Evolutionary conservation across 1,140 invertebrate species (phyloP), one percentile per base, ranked within the genome.

Genomic region (Drosophila miranda): DNA sequence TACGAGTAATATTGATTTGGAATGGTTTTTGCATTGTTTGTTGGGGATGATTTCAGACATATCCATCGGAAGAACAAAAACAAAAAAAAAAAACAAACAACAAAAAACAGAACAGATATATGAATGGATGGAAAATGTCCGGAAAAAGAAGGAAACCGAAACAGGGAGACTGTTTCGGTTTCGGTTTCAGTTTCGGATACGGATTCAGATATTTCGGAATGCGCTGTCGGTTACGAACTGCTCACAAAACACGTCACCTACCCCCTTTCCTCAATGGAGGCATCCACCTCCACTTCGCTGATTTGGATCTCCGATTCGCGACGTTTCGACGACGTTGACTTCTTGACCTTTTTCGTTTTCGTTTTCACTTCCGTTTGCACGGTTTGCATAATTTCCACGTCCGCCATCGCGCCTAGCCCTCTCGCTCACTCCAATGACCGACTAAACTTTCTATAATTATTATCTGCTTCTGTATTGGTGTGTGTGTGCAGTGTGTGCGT

Each of bases 281-380:
- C 94, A 88, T 96, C 95, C 90, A 96, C 92, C 90, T 95, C 95
- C 90, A 96, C 92, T 89, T 96, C 95, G 77, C 95, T 96, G 92
- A 96, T 95, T 91, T 94, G 95, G 90, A 96, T 94, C 91, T 96
- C 95, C 75, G 94, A 94, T 90, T 96, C 95, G 91, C 95, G 93
- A 89, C 95, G 94, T 90, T 95, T 96, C 64, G 94, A 95, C 78
- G 94, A 94, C 63, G 94, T 95, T 79, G 94, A 94, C 92, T 97
- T 97, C 93, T 96, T 97, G 92, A 96, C 95, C 94, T 97, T 97
- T 92, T 95, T 95, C 91, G 95, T 95, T 88, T 94, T 93, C 92
- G n/a, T n/a, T n/a, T 96, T 96, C 91, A 95, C 94, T 93, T 96
- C 95, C 77, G 95, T 95, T 69, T 69, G 66, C 84, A 95, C 95